These are phyloP conservation scores for Atethmia centrago DNA, from an alignment of 2,888 invertebrate genomes.

Conservation along the genomic window DNA sequence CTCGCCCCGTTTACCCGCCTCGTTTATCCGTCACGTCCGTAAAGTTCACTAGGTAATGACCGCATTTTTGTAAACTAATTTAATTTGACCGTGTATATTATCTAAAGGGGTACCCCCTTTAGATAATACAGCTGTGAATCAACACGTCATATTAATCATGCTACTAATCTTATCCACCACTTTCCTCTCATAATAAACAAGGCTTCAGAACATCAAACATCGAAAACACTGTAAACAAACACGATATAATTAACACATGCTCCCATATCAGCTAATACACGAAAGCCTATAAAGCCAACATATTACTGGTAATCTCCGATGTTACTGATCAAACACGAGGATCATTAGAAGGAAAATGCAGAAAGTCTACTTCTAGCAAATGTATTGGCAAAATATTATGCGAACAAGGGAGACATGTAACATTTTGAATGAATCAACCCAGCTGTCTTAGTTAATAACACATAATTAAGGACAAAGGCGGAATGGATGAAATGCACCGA, in stretches of 20 bases:
- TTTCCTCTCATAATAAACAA: slow-evolving; percentile 19
- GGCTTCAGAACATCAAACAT: slow-evolving; percentile 30
- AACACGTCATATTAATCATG: not conserved
- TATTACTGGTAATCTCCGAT: slow-evolving; percentile 53
- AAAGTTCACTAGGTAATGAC: too few relatives aligned
- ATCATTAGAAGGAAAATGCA: slow-evolving; percentile 3
- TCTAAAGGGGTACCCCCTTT: too few relatives aligned
- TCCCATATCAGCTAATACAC: slow-evolving; percentile 35
- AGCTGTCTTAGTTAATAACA: not conserved
- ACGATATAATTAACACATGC: slow-evolving; percentile 40
- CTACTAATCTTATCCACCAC: slow-evolving; percentile 2
- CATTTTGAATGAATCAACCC: not conserved
- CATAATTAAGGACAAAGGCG: too few relatives aligned
- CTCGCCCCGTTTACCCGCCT: too few relatives aligned
- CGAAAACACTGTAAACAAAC: slow-evolving; percentile 37
- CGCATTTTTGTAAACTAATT: not conserved
- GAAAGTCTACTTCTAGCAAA: slow-evolving; percentile 11
- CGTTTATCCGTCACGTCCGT: too few relatives aligned
- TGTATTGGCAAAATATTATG: not conserved
- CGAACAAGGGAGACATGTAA: not conserved
- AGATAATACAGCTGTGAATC: not conserved
- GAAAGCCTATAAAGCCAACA: slow-evolving; percentile 46
- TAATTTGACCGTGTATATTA: not conserved
- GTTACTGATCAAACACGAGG: slow-evolving; percentile 40
- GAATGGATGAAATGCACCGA: too few relatives aligned